Conservation (phyloP, 2,113 vertebrate species). For the Eulemur rufifrons region DNA sequence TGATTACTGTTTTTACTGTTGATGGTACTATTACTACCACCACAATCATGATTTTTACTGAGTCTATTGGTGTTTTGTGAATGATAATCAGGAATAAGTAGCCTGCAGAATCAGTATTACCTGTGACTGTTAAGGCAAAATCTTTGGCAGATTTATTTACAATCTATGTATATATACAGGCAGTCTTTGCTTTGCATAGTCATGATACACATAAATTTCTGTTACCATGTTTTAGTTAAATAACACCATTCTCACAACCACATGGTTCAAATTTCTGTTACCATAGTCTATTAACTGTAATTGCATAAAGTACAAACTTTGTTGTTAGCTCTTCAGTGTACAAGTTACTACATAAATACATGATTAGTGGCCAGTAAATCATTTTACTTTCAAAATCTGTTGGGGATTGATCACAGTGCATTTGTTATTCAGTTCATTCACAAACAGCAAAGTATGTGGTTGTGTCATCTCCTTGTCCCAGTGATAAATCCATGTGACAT, state of each 20-base stretch:
- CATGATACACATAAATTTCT: background rate
- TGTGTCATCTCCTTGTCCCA: background rate
- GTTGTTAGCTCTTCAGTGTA: background rate
- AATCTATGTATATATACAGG: background rate
- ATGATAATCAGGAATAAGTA: background rate
- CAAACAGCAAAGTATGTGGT: background rate
- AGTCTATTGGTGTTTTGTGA: background rate
- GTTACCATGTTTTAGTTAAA: background rate
- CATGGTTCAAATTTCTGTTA: background rate
- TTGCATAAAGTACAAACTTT: background rate
- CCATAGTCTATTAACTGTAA: background rate
- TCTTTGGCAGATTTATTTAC: background rate
- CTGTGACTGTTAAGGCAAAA: background rate
- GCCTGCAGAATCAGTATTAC: background rate
- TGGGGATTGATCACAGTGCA: background rate
- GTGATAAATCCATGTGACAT: background rate
- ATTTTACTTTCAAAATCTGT: background rate
- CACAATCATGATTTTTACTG: background rate
- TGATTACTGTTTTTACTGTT: background rate
- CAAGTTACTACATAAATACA: background rate
- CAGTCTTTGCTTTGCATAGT: background rate
- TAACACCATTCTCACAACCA: background rate
- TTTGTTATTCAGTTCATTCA: background rate
- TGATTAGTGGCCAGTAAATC: background rate
- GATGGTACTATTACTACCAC: background rate